These are phyloP conservation scores for Pterocles burchelli DNA, from an alignment of 2,113 vertebrate genomes.

Conservation along the genomic window DNA sequence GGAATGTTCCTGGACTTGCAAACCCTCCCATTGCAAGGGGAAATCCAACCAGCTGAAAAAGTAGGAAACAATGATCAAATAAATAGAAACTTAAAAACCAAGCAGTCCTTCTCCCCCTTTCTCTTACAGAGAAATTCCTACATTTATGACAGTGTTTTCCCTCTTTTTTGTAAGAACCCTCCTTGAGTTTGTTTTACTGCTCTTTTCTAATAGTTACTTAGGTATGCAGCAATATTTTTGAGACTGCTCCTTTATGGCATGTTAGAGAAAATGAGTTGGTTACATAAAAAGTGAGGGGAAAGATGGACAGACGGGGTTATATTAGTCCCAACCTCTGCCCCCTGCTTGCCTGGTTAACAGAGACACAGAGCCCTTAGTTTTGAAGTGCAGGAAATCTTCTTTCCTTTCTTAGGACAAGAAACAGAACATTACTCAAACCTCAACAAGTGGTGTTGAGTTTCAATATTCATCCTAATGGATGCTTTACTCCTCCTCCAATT, in stretches of 20 bases:
- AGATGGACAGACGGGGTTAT: background rate
- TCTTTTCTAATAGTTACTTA: background rate
- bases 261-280: background rate
- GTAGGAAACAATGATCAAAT: background rate
- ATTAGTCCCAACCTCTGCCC: background rate
- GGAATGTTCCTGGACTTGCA: background rate
- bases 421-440: background rate
- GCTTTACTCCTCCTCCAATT: background rate
- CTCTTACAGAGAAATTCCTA: background rate
- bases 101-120: background rate
- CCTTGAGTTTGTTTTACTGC: background rate
- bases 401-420: background rate
- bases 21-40: background rate
- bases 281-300: background rate
- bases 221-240: background rate
- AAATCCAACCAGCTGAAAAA: background rate
- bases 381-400: background rate
- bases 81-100: background rate
- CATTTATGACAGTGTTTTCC: background rate
- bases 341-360: background rate
- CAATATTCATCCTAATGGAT: background rate
- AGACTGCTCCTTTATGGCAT: background rate
- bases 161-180: background rate
- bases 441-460: background rate
- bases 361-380: background rate